These are phyloP conservation scores for Actias luna DNA, from an alignment of 2,888 invertebrate genomes.

Conservation along the genomic window DNA sequence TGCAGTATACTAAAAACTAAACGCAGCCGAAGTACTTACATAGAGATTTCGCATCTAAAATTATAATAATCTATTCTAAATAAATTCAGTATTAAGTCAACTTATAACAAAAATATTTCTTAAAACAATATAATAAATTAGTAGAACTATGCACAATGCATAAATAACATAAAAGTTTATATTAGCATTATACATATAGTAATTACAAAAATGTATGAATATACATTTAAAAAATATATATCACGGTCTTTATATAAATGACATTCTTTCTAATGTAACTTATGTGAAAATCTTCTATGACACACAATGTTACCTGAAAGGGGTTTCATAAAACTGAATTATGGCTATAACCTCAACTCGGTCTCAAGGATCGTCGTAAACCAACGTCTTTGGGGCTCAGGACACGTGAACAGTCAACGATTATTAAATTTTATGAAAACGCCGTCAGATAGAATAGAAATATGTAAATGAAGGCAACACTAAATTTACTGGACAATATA, in stretches of 20 bases:
- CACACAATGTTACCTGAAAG: conserved; percentile 76
- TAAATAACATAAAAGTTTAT: no score
- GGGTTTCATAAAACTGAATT: conserved; percentile 80
- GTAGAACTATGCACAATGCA: no score
- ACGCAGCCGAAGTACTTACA: neutral
- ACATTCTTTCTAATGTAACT: conserved; percentile 31
- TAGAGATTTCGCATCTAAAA: neutral
- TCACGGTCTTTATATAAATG: conserved; percentile 20
- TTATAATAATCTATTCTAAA: neutral
- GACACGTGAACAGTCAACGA: conserved; percentile 66
- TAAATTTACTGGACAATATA: conserved; percentile 40
- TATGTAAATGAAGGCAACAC: conserved; percentile 69
- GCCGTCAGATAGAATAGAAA: conserved; percentile 65
- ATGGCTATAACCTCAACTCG: conserved; percentile 76
- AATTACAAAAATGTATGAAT: neutral
- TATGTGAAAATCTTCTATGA: conserved; percentile 69
- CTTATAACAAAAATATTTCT: neutral
- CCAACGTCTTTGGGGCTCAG: conserved; percentile 72
- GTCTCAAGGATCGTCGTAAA: conserved; percentile 74
- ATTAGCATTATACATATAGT: no score
- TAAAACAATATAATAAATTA: neutral
- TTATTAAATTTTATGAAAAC: conserved; percentile 77
- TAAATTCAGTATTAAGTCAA: neutral
- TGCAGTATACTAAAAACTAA: neutral
- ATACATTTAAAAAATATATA: no score